Conservation (phyloP, 2,797 vertebrate genomes). For the Brachyrhaphis roseni region DNA sequence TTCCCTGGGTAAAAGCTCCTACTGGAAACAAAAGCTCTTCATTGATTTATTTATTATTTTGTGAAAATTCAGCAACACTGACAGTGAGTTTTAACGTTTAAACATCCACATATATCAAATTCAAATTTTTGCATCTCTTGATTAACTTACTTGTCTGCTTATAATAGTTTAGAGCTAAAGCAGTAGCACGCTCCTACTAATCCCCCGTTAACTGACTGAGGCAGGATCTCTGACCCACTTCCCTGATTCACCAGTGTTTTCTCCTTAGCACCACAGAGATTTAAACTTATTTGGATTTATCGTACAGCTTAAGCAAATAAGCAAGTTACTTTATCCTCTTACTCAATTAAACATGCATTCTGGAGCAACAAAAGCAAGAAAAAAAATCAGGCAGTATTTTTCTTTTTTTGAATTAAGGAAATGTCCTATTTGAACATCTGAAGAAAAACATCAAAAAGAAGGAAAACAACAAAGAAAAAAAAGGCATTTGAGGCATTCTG, state of each 20-base stretch:
- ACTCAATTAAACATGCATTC: slow-evolving; percentile 36
- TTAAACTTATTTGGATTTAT: slow-evolving; percentile 52
- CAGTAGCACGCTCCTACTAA: slow-evolving; percentile 50
- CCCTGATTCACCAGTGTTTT: slow-evolving; percentile 65
- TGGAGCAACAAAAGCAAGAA: slow-evolving; percentile 2
- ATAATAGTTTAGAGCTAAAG: slow-evolving; percentile 50
- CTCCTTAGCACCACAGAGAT: slow-evolving; percentile 30
- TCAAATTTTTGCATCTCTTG: slow-evolving; percentile 36
- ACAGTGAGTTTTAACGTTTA: neutral
- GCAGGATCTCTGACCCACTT: slow-evolving; percentile 68
- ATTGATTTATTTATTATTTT: neutral
- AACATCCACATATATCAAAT: slow-evolving; percentile 32
- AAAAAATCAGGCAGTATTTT: neutral
- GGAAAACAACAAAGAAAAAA: neutral
- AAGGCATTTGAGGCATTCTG: slow-evolving; percentile 24
- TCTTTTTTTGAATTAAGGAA: neutral
- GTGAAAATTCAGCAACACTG: neutral
- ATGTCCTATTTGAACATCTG: slow-evolving; percentile 9
- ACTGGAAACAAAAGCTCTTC: neutral
- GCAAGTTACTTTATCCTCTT: slow-evolving; percentile 30
- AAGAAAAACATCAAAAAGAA: slow-evolving; percentile 16
- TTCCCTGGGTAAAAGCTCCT: neutral
- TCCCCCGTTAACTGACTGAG: slow-evolving; percentile 57
- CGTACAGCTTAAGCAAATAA: slow-evolving; percentile 16
- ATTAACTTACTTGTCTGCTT: slow-evolving; percentile 43